These are phyloP conservation scores for Colaptes auratus DNA, from an alignment of 2,113 vertebrate genomes.

Conservation along the genomic window DNA sequence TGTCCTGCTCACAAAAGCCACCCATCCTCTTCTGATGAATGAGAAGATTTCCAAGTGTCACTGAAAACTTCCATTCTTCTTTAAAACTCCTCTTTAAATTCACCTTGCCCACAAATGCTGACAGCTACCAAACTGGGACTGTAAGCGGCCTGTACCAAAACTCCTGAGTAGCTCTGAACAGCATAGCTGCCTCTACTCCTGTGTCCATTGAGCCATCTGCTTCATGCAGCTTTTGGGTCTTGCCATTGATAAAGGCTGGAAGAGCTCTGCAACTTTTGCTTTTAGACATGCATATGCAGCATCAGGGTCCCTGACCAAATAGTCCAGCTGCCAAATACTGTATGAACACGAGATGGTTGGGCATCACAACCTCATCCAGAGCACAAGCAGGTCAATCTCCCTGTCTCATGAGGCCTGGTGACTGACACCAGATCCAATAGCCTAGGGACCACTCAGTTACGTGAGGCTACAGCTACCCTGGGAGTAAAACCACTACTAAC, in stretches of 20 bases:
- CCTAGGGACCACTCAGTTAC: fast-evolving
- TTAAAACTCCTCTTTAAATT: neutral
- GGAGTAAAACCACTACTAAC: neutral
- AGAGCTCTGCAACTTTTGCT: neutral
- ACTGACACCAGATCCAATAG: neutral
- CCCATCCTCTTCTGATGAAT: neutral
- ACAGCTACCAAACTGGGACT: neutral
- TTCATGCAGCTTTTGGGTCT: neutral
- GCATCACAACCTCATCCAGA: neutral
- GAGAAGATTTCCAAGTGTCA: neutral
- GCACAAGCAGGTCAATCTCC: neutral
- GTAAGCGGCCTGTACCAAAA: neutral
- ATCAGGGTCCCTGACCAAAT: fast-evolving
- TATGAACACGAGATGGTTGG: fast-evolving
- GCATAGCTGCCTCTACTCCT: neutral
- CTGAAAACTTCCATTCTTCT: neutral
- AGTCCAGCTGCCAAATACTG: neutral
- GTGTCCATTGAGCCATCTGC: fast-evolving
- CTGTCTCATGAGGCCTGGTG: neutral
- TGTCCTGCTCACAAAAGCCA: neutral
- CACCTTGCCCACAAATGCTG: neutral
- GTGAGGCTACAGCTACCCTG: neutral
- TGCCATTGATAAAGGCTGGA: neutral
- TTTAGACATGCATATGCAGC: fast-evolving
- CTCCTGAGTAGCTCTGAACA: fast-evolving